Evolutionary conservation across 2,888 invertebrate species (phyloP).

Genomic region (Nemotelus nigrinus): DNA sequence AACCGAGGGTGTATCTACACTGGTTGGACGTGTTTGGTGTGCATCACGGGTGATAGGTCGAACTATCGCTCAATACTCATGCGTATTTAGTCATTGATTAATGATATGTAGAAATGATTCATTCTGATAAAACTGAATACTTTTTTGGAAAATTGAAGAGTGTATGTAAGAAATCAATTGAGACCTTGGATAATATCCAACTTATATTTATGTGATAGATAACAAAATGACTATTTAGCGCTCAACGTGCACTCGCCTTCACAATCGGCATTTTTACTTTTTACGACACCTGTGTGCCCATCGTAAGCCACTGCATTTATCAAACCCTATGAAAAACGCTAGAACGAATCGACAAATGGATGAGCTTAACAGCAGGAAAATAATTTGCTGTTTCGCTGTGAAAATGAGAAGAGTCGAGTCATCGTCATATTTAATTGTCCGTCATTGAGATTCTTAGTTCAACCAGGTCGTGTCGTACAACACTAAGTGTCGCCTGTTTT

Average conservation of each 20-base stretch:
- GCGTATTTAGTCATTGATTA: too few species aligned
- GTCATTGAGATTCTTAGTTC: conserved; percentile 33
- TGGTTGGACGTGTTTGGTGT: too few species aligned
- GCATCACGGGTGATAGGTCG: too few species aligned
- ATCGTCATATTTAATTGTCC: conserved; percentile 40
- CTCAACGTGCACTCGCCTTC: neutral
- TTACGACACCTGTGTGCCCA: conserved; percentile 25
- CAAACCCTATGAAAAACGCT: conserved; percentile 4
- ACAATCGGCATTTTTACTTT: neutral
- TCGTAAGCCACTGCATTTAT: neutral
- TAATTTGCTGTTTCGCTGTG: conserved; percentile 12
- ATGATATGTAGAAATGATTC: too few species aligned
- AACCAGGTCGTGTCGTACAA: conserved; percentile 7
- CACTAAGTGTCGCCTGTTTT: conserved; percentile 37
- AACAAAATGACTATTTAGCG: too few species aligned
- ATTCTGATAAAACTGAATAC: too few species aligned
- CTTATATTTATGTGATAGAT: too few species aligned
- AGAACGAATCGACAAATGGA: conserved; percentile 31
- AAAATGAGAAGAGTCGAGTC: conserved; percentile 21
- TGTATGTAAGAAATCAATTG: too few species aligned
- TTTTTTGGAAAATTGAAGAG: too few species aligned
- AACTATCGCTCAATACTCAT: too few species aligned
- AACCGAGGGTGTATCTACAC: too few species aligned
- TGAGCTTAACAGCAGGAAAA: conserved; percentile 9
- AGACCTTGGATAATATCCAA: too few species aligned